phyloP scores from a whole-genome alignment of 2,797 vertebrate species.

The Urocyon cinereoargenteus region DNA sequence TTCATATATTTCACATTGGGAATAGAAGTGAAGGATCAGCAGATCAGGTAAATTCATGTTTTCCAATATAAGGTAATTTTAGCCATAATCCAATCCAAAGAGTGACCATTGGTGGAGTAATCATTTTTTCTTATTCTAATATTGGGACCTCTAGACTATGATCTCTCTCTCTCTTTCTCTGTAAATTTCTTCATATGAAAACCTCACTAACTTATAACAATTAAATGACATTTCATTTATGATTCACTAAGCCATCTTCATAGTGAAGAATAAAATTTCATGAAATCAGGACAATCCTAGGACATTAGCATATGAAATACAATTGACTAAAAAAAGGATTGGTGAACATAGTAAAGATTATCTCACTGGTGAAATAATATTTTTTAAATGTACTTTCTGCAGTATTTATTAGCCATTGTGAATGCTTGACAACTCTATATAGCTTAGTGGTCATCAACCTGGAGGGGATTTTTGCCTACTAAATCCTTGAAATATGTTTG shows the following conservation, averaged over 20 bases:
- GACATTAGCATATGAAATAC: not conserved
- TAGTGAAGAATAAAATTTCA: slow-evolving; percentile 18
- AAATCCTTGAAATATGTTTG: not conserved
- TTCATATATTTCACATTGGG: not conserved
- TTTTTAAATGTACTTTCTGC: not conserved
- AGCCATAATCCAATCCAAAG: not conserved
- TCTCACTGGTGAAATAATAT: not conserved
- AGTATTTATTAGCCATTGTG: not conserved
- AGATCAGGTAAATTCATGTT: not conserved
- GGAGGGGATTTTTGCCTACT: not conserved
- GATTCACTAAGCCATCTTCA: not conserved
- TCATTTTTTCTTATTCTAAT: slow-evolving; percentile 38
- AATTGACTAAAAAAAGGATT: not conserved
- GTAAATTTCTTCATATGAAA: not conserved
- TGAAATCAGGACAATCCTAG: not conserved
- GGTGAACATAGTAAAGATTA: not conserved
- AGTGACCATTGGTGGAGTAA: not conserved
- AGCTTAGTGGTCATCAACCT: not conserved
- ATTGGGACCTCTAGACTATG: not conserved
- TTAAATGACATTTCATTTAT: slow-evolving; percentile 10
- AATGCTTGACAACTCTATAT: not conserved
- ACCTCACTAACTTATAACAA: slow-evolving; percentile 1
- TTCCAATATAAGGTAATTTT: not conserved
- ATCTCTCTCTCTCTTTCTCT: not conserved
- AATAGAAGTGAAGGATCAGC: not conserved